Evolutionary conservation across 2,888 invertebrate genomes (phyloP).

Genomic region (Drosophila recens): DNA sequence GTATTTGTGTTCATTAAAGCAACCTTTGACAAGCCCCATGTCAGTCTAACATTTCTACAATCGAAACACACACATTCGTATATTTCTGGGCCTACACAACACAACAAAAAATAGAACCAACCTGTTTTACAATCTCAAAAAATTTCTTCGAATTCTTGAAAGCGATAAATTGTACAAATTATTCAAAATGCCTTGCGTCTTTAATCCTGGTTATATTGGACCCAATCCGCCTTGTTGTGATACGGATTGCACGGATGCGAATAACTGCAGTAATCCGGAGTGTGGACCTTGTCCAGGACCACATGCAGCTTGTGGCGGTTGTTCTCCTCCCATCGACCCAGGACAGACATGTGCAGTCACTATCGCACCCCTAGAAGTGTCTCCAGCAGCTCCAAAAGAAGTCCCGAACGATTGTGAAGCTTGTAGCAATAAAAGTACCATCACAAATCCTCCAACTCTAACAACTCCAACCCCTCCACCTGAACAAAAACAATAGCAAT

Average conservation of each 20-base stretch:
- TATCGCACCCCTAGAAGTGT: background rate
- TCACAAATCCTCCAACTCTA: background rate
- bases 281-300: slow-evolving; percentile 62
- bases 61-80: background rate
- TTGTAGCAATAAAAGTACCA: background rate
- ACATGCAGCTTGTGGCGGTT: slow-evolving; percentile 44
- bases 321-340: slow-evolving; percentile 20
- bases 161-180: background rate
- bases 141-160: background rate
- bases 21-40: slow-evolving; percentile 7
- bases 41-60: background rate
- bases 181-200: slow-evolving; percentile 55
- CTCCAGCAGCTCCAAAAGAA: background rate
- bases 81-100: slow-evolving; percentile 10
- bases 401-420: background rate
- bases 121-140: slow-evolving; percentile 9
- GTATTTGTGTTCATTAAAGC: slow-evolving; percentile 30
- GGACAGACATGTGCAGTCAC: slow-evolving; percentile 1
- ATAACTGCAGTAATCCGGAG: slow-evolving; percentile 41
- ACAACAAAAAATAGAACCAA: slow-evolving; percentile 23
- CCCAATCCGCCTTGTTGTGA: slow-evolving; percentile 68
- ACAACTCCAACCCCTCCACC: background rate
- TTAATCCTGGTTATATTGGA: slow-evolving; percentile 72
- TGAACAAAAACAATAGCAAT: background rate
- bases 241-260: slow-evolving; percentile 40